Evolutionary conservation across 2,797 vertebrate species (phyloP), one percentile per base, ranked within the genome.

Genomic region (Aplochiton taeniatus): DNA sequence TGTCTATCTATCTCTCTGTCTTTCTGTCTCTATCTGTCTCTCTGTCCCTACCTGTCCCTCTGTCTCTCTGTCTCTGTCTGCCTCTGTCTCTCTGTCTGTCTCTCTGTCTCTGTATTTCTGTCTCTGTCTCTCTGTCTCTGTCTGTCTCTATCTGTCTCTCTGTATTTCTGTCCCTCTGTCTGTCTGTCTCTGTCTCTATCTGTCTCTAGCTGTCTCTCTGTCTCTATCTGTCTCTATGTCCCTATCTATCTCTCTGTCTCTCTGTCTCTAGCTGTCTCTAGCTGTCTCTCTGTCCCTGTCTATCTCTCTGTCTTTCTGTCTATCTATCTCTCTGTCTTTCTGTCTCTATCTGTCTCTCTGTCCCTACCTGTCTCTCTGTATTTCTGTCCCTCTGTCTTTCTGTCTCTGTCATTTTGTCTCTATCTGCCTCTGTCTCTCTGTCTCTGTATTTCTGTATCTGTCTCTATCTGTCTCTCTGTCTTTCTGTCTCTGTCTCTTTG

Each of bases 181-280:
- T 31, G 3, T 31, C 3, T 31, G 6, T 31, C 31, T 31, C 31
- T 2, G 6, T 6, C 31, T 31, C 31, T 31, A 2, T 31, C 31
- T 31, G 2, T 31, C 31, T 31, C 31, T 31, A 2, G 2, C 31
- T 31, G 31, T 31, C 3, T 31, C 31, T 31, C 31, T 31, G 31
- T 6, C 31, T 31, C 31, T 86, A 79, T 85, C 70, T 82, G 80
- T 83, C 80, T 31, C 2, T 31, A n/a, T n/a, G n/a, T n/a, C n/a
- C n/a, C n/a, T n/a, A n/a, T n/a, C n/a, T n/a, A n/a, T n/a, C 6
- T 31, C 31, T 6, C 31, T 31, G 3, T 31, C 80, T 47, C 62
- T 51, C 81, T 82, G n/a, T 31, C 31, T 31, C 31, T 31, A 2
- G 2, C 31, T 31, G 3, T 31, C 18, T 50, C 11, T 60, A 14